Conservation (phyloP, 2,113 vertebrate species). For the Amia ocellicauda region DNA sequence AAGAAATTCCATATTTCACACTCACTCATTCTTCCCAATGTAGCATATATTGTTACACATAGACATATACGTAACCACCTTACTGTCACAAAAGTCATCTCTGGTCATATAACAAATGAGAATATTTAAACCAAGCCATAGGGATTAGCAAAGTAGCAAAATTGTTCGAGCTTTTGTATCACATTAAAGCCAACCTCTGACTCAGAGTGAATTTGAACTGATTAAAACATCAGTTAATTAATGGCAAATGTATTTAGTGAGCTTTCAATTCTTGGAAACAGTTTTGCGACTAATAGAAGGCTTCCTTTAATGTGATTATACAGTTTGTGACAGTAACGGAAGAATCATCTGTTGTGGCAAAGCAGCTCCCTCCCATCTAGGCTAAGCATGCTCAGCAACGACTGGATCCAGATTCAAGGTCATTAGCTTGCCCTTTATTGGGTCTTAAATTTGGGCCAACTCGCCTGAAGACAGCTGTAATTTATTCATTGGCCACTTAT, state of each 20-base stretch:
- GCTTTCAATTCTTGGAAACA: slow-evolving; percentile 4
- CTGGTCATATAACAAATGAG: no score
- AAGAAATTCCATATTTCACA: slow-evolving; percentile 60
- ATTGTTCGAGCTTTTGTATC: neutral
- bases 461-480: slow-evolving; percentile 41
- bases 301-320: slow-evolving; percentile 5
- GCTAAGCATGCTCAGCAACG: neutral
- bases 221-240: slow-evolving; percentile 4
- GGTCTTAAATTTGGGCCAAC: slow-evolving; percentile 35
- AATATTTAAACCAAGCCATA: no score
- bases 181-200: neutral
- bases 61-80: no score
- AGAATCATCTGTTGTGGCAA: neutral
- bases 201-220: neutral
- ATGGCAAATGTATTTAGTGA: neutral
- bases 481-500: slow-evolving; percentile 25
- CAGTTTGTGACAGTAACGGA: neutral
- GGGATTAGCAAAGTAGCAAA: neutral
- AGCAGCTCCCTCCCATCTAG: neutral
- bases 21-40: slow-evolving; percentile 28
- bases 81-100: no score
- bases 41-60: no score
- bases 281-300: neutral
- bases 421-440: slow-evolving; percentile 28
- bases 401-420: slow-evolving; percentile 12